Base-by-base conservation (phyloP, 2,797 vertebrate species). In the Lepus townsendii region DNA sequence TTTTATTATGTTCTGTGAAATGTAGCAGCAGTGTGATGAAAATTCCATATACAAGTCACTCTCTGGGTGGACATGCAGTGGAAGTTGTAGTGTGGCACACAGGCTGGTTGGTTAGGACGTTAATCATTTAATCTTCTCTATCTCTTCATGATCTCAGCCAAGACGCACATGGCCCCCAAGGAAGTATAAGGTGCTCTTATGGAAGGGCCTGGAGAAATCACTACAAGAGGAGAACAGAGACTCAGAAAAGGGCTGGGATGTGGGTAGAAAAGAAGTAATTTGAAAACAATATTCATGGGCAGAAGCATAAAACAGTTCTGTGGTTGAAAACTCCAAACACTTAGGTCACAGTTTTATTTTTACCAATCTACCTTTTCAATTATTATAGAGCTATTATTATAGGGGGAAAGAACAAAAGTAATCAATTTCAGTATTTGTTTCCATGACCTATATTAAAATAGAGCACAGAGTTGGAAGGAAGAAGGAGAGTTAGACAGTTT, bases 121-220 rank as follows among this genome's bases (percentile, higher is more conserved):
- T n/a, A 62, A 63, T 62, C 87, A 90, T 89, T 94, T 91, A 88
- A 83, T 85, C 66, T 96, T 73, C 85, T 82, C 83, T 73, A 71
- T 91, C 20, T 83, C 69, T 71, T 88, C 86, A 88, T 85, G 96
- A 84, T 94, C 71, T 87, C 66, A 77, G 63, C 27, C 82, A 38
- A 35, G 65, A 85, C 24, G 83, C 66, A 84, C 38, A 86, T 84
- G 78, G 24, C 30, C 50, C 80, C 65, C 84, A 63, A 83, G 52
- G 72, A 84, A 86, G 60, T 32, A 1, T 52, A 47, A 32, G 30
- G 65, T 63, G 22, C 65, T 76, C 38, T 54, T 32, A 14, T 4
- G 57, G 77, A 52, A 78, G 65, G 2, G 13, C 50, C 54, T 30
- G 26, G 88, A 90, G 71, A 90, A 93, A 69, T 54, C 1, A 4